Evolutionary conservation across 2,797 vertebrate genomes (phyloP).

Genomic region (Oreochromis grahami): DNA sequence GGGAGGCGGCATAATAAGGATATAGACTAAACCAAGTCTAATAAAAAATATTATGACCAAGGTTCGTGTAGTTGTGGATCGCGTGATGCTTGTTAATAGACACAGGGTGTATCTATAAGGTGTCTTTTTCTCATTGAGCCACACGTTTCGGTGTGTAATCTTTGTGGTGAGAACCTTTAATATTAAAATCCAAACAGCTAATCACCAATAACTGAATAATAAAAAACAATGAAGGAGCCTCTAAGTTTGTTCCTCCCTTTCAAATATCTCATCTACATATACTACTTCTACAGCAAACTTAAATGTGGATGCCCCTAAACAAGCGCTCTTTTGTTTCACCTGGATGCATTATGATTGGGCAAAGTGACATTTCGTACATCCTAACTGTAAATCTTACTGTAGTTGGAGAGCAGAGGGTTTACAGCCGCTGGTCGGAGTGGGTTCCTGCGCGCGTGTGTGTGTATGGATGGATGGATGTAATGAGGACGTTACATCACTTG

Average conservation of each 20-base stretch:
- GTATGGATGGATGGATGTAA: background rate
- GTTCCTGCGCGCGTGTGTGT: background rate
- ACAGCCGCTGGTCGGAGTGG: background rate
- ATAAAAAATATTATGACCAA: background rate
- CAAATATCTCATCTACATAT: background rate
- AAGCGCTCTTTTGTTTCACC: background rate
- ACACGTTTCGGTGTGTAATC: background rate
- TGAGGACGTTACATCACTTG: constrained; percentile 58
- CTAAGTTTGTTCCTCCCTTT: background rate
- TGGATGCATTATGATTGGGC: background rate
- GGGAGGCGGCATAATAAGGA: background rate
- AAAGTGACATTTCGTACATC: background rate
- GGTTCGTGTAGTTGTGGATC: background rate
- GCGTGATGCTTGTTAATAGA: background rate
- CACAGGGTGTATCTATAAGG: background rate
- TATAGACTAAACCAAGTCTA: background rate
- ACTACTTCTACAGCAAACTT: background rate
- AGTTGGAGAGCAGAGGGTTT: background rate
- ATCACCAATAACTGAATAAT: background rate
- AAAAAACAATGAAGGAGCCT: background rate
- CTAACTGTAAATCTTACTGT: background rate
- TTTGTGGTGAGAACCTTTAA: background rate
- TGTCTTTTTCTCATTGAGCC: background rate
- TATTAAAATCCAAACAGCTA: background rate
- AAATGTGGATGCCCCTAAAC: background rate